Evolutionary conservation across 2,888 invertebrate genomes (phyloP).

Genomic region (Apotomis turbidana): DNA sequence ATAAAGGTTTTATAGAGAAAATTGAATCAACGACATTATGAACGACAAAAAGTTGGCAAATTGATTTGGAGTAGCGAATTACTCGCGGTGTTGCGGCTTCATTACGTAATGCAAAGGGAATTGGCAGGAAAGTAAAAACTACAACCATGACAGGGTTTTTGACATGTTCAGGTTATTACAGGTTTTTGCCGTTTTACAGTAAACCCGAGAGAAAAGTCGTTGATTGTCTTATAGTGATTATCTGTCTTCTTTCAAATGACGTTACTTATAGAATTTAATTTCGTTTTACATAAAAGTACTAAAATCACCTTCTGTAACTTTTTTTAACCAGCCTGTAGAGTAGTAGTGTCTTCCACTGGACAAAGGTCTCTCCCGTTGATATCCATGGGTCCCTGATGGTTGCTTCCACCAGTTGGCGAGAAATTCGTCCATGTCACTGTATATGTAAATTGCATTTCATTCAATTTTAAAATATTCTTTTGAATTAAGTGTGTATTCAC

Average conservation of each 20-base stretch:
- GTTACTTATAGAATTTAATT: no score
- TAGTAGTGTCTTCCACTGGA: no score
- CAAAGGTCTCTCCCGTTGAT: no score
- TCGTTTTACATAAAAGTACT: no score
- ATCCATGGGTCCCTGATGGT: no score
- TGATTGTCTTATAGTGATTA: neutral
- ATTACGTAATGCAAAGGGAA: constrained; percentile 38
- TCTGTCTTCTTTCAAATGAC: neutral
- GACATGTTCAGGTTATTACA: constrained; percentile 17
- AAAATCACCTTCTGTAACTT: no score
- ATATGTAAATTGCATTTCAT: no score
- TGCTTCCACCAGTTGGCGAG: no score
- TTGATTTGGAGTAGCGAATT: constrained; percentile 81
- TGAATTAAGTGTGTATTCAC: no score
- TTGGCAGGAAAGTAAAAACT: constrained; percentile 26
- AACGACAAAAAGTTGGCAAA: constrained; percentile 75
- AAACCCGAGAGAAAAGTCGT: neutral
- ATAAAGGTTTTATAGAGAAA: constrained; percentile 49
- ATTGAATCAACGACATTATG: constrained; percentile 74
- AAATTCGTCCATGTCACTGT: no score
- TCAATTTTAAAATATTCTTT: no score
- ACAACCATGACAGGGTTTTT: constrained; percentile 11
- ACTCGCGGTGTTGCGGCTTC: constrained; percentile 51
- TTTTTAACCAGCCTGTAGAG: no score
- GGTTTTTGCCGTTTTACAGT: constrained; percentile 1